phyloP scores from a whole-genome alignment of 1,140 invertebrate genomes.

The Theocolax elegans region DNA sequence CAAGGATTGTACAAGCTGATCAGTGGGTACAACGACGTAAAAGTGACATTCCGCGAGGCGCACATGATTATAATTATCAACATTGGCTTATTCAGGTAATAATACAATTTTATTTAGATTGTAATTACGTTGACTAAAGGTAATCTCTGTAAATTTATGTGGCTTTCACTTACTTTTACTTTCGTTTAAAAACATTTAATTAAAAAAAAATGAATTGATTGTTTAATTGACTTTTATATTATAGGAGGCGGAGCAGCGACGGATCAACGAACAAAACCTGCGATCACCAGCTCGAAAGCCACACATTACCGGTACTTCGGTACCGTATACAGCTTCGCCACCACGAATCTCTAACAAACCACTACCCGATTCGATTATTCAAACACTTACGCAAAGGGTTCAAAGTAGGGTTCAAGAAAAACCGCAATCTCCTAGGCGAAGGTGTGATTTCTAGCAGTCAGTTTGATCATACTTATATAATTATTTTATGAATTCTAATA shows the following conservation, averaged over 20 bases:
- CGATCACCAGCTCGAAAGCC: constrained; percentile 58
- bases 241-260: constrained; percentile 90
- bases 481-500: too few species aligned
- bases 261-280: constrained; percentile 79
- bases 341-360: constrained; percentile 66
- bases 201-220: too few species aligned
- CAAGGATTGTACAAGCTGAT: constrained; percentile 75
- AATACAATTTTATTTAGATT: too few species aligned
- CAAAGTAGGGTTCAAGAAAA: constrained; percentile 72
- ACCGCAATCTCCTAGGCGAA: constrained; percentile 62
- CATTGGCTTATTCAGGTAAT: constrained; percentile 87
- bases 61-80: constrained; percentile 79
- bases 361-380: constrained; percentile 77
- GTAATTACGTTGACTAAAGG: too few species aligned
- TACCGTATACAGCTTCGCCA: constrained; percentile 57
- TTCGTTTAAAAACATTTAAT: not conserved
- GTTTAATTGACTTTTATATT: constrained; percentile 11
- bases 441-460: constrained; percentile 48
- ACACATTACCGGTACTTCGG: constrained; percentile 63
- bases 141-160: too few species aligned
- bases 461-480: too few species aligned
- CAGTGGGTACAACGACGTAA: constrained; percentile 79
- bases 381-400: constrained; percentile 77
- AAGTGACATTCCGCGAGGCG: constrained; percentile 68
- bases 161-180: constrained; percentile 1